phyloP scores from a whole-genome alignment of 2,797 vertebrate genomes.

The Syndactyla subalaris region DNA sequence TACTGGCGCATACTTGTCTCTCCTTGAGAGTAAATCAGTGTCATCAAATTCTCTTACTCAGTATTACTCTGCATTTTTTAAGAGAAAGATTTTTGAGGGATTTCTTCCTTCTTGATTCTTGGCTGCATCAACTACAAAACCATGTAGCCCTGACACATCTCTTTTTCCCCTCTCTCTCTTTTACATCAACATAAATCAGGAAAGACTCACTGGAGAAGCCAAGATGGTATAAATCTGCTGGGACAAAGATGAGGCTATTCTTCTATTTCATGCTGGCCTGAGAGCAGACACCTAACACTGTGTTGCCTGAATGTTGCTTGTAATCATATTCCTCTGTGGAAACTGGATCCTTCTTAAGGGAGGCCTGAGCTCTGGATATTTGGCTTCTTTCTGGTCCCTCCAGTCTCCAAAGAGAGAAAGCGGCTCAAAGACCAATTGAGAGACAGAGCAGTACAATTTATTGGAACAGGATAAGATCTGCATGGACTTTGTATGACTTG shows the following conservation, averaged over 20 bases:
- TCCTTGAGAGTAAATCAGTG: not conserved
- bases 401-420: not conserved
- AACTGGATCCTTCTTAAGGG: not conserved
- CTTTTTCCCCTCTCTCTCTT: not conserved
- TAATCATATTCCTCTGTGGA: not conserved
- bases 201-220: not conserved
- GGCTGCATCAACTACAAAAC: not conserved
- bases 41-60: not conserved
- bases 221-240: not conserved
- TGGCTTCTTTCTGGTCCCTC: not conserved
- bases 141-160: not conserved
- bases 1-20: not conserved
- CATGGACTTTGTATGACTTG: not conserved
- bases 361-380: not conserved
- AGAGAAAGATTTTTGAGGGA: not conserved
- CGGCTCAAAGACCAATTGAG: not conserved
- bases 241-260: not conserved
- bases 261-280: not conserved
- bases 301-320: not conserved
- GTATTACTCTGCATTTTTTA: not conserved
- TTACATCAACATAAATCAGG: not conserved
- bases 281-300: not conserved
- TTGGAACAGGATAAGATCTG: not conserved
- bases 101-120: constrained; percentile 22
- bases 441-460: not conserved